A percentile compares a stretch with the other conserved stretches of the same genome.
phyloP scores from a whole-genome alignment of 1,140 invertebrate species.

The Acromyrmex heyeri region DNA sequence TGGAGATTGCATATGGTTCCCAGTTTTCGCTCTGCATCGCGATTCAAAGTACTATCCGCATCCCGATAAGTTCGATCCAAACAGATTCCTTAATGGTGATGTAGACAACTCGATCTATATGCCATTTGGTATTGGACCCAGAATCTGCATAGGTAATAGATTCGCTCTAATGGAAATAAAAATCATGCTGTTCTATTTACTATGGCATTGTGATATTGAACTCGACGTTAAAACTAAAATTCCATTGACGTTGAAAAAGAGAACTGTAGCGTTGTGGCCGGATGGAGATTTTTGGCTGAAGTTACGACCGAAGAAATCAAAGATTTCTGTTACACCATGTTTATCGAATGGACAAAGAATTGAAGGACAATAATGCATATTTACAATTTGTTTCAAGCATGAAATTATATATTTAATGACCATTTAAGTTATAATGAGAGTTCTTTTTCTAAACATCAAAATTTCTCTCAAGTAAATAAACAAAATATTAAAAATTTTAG shows the following conservation, averaged over 20 bases:
- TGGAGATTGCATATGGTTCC: constrained; percentile 34
- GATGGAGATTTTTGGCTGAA: constrained; percentile 67
- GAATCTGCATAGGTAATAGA: constrained; percentile 85
- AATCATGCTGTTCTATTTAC: constrained; percentile 74
- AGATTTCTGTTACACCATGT: neutral
- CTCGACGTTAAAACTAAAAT: constrained; percentile 70
- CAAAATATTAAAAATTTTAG: neutral
- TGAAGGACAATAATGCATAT: neutral
- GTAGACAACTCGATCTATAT: neutral
- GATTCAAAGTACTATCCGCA: constrained; percentile 44
- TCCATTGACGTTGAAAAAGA: constrained; percentile 57
- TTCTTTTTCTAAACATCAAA: neutral
- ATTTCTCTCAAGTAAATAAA: neutral
- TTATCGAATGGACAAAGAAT: neutral
- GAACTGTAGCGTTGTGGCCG: neutral
- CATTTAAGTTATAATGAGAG: neutral
- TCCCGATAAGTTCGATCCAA: constrained; percentile 45
- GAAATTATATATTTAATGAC: neutral
- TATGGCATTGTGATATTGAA: constrained; percentile 73
- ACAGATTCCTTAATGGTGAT: constrained; percentile 33
- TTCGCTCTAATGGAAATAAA: constrained; percentile 80
- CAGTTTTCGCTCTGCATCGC: neutral
- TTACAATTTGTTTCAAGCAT: neutral
- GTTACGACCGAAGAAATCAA: neutral
- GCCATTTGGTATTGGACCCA: constrained; percentile 84